A percentile compares a stretch with the other conserved stretches of the same genome.
Evolutionary conservation across 2,888 invertebrate species (phyloP).

Genomic region (Pyralis farinalis): DNA sequence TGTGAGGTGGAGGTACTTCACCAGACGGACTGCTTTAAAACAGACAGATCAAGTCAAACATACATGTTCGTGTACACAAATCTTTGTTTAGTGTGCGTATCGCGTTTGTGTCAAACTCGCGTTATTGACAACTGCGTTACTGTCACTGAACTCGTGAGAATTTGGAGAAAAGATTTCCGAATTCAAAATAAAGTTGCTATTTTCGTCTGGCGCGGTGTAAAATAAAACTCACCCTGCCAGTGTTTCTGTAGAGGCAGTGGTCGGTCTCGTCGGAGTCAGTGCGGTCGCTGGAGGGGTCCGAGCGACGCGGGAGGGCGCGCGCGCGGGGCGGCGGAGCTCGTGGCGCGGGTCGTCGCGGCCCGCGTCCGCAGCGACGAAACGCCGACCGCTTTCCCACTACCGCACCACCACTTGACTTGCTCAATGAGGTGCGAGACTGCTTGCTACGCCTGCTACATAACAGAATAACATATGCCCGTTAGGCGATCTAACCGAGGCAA

Average conservation of each 20-base stretch:
- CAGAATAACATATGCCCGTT: no score
- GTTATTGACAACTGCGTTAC: no score
- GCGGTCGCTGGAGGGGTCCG: slow-evolving; percentile 65
- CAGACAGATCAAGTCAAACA: neutral
- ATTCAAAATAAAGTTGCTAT: no score
- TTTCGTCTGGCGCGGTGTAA: no score
- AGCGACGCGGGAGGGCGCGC: slow-evolving; percentile 27
- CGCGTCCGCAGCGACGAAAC: slow-evolving; percentile 33
- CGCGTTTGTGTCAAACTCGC: no score
- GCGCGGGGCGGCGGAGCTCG: slow-evolving; percentile 16
- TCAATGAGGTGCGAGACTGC: slow-evolving; percentile 42
- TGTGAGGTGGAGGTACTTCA: no score
- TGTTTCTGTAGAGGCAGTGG: slow-evolving; percentile 42
- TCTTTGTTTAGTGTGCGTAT: neutral
- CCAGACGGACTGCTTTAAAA: no score
- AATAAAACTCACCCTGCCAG: slow-evolving; percentile 46
- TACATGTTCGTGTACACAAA: no score
- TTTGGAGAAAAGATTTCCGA: no score
- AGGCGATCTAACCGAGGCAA: no score
- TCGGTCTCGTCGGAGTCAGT: slow-evolving; percentile 67
- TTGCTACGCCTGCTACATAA: slow-evolving; percentile 45
- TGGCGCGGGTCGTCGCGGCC: slow-evolving; percentile 25
- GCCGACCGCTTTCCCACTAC: slow-evolving; percentile 35
- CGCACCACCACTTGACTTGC: slow-evolving; percentile 32
- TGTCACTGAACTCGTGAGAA: no score